These are phyloP conservation scores for Hydrotaea diabolus DNA, from an alignment of 2,888 invertebrate species.

Conservation along the genomic window DNA sequence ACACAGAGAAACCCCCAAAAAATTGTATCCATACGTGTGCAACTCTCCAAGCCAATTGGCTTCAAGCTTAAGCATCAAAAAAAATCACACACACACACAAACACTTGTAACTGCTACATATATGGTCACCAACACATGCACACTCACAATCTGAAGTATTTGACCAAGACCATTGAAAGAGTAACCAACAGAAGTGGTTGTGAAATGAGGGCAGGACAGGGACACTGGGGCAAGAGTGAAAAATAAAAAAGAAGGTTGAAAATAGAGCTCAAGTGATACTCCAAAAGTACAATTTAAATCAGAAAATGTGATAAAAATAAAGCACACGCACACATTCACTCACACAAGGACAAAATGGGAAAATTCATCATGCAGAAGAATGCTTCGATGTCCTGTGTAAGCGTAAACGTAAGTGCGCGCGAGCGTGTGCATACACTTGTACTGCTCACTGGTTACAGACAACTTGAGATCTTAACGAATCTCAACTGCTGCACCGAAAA, in stretches of 20 bases:
- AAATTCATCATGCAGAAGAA: neutral
- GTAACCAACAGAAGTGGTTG: conserved; percentile 6
- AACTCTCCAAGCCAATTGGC: conserved; percentile 47
- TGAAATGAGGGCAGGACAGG: neutral
- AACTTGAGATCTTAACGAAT: conserved; percentile 32
- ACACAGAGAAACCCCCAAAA: conserved; percentile 25
- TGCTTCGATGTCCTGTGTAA: neutral
- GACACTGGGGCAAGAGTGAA: neutral
- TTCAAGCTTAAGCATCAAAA: conserved; percentile 28
- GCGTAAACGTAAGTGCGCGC: no score
- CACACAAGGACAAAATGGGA: neutral
- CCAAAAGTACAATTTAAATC: conserved; percentile 47
- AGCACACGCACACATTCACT: no score
- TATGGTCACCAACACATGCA: neutral
- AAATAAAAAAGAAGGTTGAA: conserved; percentile 14
- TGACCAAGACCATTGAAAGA: conserved; percentile 9
- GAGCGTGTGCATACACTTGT: neutral
- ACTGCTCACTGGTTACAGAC: neutral
- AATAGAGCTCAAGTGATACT: conserved; percentile 46
- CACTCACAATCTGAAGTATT: neutral
- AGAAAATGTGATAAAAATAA: conserved; percentile 36
- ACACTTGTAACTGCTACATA: neutral
- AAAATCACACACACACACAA: neutral
- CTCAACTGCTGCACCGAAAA: neutral
- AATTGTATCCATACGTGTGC: conserved; percentile 39